phyloP scores from a whole-genome alignment of 2,888 invertebrate species.

The Sarcophaga carnaria region DNA sequence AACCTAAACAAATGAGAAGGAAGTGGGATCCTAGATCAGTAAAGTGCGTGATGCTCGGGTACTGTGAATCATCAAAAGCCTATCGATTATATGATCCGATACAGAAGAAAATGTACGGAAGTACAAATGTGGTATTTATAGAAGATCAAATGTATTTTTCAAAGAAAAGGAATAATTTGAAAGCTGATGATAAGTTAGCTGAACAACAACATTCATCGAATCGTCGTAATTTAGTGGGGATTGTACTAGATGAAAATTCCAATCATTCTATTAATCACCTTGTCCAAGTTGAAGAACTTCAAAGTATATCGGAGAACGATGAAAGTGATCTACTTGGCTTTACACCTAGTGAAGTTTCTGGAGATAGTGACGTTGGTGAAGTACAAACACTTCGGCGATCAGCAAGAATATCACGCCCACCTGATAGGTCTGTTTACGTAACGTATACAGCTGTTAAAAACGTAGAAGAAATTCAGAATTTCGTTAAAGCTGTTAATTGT shows the following conservation, averaged over 20 bases:
- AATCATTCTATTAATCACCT: not conserved
- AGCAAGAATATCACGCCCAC: too few species aligned
- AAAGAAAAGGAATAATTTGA: not conserved
- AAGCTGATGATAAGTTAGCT: not conserved
- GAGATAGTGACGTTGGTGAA: not conserved
- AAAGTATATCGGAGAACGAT: not conserved
- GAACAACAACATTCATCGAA: not conserved
- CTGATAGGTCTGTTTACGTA: too few species aligned
- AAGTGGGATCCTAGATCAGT: constrained; percentile 25
- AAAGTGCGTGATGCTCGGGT: too few species aligned
- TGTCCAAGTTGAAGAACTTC: not conserved
- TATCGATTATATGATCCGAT: too few species aligned
- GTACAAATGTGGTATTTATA: not conserved
- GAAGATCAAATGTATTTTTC: constrained; percentile 8
- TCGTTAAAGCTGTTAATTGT: too few species aligned
- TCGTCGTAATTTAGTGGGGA: constrained; percentile 7
- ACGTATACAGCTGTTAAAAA: too few species aligned
- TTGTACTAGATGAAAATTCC: constrained; percentile 1
- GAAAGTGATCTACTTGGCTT: not conserved
- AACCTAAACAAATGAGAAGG: constrained; percentile 5
- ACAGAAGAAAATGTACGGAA: not conserved
- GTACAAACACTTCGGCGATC: not conserved
- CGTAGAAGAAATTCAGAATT: too few species aligned
- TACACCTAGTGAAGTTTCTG: not conserved
- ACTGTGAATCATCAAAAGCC: too few species aligned